Evolutionary conservation across 2,113 vertebrate genomes (phyloP).

Genomic region (Grammomys dolichurus): DNA sequence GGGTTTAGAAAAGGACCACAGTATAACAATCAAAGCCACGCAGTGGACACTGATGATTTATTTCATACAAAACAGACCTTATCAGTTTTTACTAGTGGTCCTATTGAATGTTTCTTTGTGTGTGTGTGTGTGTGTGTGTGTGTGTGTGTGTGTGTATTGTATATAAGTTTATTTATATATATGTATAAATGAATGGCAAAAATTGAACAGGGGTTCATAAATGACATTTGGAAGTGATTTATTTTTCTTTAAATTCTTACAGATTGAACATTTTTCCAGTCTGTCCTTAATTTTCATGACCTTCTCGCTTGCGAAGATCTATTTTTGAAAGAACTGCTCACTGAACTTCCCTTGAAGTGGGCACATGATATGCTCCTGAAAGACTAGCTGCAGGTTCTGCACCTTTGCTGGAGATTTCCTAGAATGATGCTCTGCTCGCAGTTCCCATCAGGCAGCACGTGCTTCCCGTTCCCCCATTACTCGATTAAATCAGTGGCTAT

Average conservation of each 20-base stretch:
- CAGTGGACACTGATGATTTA: neutral
- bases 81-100: neutral
- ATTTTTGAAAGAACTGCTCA: neutral
- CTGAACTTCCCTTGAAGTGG: neutral
- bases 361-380: neutral
- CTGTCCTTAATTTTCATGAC: neutral
- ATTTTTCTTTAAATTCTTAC: neutral
- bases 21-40: neutral
- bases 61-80: neutral
- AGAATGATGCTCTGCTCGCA: neutral
- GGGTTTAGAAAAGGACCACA: neutral
- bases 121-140: no score
- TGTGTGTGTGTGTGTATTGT: no score
- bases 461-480: neutral
- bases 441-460: neutral
- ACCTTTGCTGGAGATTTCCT: neutral
- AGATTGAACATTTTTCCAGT: neutral
- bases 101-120: neutral
- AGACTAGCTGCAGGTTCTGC: neutral
- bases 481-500: neutral
- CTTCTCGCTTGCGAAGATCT: neutral
- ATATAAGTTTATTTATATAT: no score
- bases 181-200: neutral
- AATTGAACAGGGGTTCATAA: neutral
- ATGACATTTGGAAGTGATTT: neutral